phyloP scores from a whole-genome alignment of 2,797 vertebrate species.

The Ctenopoma multispine region DNA sequence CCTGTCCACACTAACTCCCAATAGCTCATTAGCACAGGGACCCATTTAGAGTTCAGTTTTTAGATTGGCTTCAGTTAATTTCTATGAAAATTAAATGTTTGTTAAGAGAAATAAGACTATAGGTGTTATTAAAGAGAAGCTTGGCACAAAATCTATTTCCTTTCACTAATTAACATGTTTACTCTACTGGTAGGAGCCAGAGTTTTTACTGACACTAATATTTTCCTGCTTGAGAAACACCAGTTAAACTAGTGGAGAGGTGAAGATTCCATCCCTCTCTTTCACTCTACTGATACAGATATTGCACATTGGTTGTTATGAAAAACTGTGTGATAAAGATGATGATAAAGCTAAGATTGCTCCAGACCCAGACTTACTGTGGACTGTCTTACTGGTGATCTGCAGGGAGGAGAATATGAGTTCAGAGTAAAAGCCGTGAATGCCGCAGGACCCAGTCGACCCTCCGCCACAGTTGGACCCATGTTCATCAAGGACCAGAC shows the following conservation, averaged over 20 bases:
- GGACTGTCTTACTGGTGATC: slow-evolving; percentile 1
- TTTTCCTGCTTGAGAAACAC: not conserved
- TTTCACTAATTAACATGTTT: too few relatives aligned
- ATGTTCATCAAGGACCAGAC: slow-evolving; percentile 96
- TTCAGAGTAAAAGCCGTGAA: slow-evolving; percentile 99
- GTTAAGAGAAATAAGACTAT: too few relatives aligned
- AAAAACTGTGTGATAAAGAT: not conserved
- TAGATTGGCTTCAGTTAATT: too few relatives aligned
- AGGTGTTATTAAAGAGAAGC: too few relatives aligned
- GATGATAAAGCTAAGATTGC: too few relatives aligned
- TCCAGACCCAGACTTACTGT: not conserved
- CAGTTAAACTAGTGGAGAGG: not conserved
- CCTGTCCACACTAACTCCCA: not conserved
- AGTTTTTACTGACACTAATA: not conserved
- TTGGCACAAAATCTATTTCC: too few relatives aligned
- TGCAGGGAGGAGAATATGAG: slow-evolving; percentile 93
- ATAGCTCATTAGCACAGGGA: too few relatives aligned
- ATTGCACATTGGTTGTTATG: not conserved
- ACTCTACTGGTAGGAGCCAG: too few relatives aligned
- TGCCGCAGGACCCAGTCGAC: slow-evolving; percentile 93
- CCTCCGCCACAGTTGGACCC: slow-evolving; percentile 93
- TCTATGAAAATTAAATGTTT: too few relatives aligned
- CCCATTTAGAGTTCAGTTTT: too few relatives aligned
- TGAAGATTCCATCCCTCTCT: not conserved
- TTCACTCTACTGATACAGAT: not conserved